Conservation (phyloP, 2,113 vertebrate species). For the Fregata magnificens region DNA sequence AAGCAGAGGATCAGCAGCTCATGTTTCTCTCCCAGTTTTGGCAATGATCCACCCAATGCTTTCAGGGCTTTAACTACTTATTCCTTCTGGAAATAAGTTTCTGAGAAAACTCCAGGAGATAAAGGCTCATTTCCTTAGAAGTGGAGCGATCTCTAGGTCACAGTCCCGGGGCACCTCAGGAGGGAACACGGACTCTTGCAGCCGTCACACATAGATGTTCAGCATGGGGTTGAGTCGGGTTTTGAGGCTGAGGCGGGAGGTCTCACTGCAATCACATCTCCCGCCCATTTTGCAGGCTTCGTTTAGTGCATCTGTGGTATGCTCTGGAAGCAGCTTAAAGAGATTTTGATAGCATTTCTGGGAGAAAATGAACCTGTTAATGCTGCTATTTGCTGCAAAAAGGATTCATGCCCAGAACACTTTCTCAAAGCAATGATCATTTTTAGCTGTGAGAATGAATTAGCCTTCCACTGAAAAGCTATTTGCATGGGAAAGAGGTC, state of each 20-base stretch:
- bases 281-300: conserved; percentile 19
- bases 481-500: conserved; percentile 51
- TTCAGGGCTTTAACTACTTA: neutral
- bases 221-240: neutral
- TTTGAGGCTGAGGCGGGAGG: neutral
- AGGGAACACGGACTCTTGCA: neutral
- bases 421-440: conserved; percentile 42
- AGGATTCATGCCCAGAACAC: conserved; percentile 60
- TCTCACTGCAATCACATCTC: neutral
- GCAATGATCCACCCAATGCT: neutral
- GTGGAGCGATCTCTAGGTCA: neutral
- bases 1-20: neutral
- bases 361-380: conserved; percentile 63
- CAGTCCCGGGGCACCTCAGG: neutral
- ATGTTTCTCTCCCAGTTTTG: neutral
- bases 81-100: neutral
- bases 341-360: conserved; percentile 56
- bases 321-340: conserved; percentile 38
- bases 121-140: neutral
- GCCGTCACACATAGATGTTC: neutral
- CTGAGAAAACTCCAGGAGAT: neutral
- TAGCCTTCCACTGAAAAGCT: conserved; percentile 55
- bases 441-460: conserved; percentile 58
- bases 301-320: neutral
- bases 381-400: conserved; percentile 47